A percentile compares a stretch with the other conserved stretches of the same genome.
Conservation (phyloP, 2,113 vertebrate species). For the Ptyas mucosa region DNA sequence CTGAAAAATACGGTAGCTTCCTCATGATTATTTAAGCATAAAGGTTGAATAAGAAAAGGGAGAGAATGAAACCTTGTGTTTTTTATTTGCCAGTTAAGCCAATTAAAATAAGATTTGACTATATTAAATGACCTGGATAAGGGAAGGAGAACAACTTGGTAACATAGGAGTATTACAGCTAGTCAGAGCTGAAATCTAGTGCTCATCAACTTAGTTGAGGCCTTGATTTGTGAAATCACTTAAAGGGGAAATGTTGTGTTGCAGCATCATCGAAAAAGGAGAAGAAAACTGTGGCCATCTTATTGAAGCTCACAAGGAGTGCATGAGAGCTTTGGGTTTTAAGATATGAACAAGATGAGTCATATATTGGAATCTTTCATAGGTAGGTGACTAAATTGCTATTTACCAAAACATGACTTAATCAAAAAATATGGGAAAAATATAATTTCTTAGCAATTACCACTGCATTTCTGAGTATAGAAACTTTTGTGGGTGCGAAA, state of each 20-base stretch:
- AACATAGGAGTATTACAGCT: neutral
- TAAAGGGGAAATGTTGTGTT: slow-evolving; percentile 49
- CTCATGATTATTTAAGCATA: too few relatives aligned
- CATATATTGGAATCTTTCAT: slow-evolving; percentile 34
- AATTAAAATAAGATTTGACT: neutral
- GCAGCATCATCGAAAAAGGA: slow-evolving; percentile 96
- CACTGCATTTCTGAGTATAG: neutral
- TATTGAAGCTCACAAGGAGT: slow-evolving; percentile 97
- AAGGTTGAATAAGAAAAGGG: too few relatives aligned
- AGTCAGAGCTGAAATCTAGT: neutral
- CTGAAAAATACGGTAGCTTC: too few relatives aligned
- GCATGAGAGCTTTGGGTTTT: slow-evolving; percentile 95
- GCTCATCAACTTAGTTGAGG: neutral
- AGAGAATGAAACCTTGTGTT: too few relatives aligned
- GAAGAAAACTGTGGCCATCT: slow-evolving; percentile 85
- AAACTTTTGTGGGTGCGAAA: neutral
- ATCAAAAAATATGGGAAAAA: neutral
- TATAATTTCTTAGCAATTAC: neutral
- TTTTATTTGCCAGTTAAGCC: neutral
- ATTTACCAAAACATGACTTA: neutral
- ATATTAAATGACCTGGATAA: neutral
- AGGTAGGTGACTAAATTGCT: slow-evolving; percentile 39
- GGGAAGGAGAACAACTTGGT: neutral
- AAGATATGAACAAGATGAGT: slow-evolving; percentile 77
- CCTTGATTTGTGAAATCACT: neutral